phyloP scores from a whole-genome alignment of 2,113 vertebrate species.

The Brachirus orientalis region DNA sequence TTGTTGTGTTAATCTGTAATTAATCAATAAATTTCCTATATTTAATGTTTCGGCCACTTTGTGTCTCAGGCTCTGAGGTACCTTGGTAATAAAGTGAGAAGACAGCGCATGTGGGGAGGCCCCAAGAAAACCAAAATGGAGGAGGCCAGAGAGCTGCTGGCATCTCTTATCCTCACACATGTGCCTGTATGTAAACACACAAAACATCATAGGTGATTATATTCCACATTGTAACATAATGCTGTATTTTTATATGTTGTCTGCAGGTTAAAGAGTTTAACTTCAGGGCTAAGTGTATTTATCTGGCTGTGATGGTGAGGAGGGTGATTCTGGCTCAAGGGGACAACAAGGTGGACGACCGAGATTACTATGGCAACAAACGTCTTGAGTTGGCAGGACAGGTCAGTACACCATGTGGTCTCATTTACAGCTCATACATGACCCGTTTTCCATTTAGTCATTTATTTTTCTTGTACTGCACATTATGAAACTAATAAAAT shows the following conservation, averaged over 20 bases:
- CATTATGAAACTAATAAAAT: not conserved
- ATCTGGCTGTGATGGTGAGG: slow-evolving; percentile 97
- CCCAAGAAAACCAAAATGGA: slow-evolving; percentile 99
- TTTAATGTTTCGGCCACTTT: not conserved
- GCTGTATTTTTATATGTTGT: not conserved
- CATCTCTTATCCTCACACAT: slow-evolving; percentile 94
- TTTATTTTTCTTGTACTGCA: not conserved
- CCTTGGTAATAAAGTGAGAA: slow-evolving; percentile 96
- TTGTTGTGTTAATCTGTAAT: no score
- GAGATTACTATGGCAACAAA: slow-evolving; percentile 99
- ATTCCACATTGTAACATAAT: not conserved
- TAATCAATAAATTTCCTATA: not conserved
- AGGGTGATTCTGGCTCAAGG: slow-evolving; percentile 98
- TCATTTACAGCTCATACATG: slow-evolving; percentile 1
- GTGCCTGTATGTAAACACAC: slow-evolving; percentile 82
- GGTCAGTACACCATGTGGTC: slow-evolving; percentile 73
- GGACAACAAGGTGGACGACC: slow-evolving; percentile 96
- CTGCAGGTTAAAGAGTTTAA: slow-evolving; percentile 97
- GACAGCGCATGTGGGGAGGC: slow-evolving; percentile 98
- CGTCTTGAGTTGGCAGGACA: slow-evolving; percentile 96
- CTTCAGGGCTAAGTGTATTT: slow-evolving; percentile 97
- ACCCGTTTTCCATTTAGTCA: not conserved
- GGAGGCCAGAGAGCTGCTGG: slow-evolving; percentile 95
- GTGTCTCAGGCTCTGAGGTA: slow-evolving; percentile 90
- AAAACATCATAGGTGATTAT: not conserved